phyloP scores from a whole-genome alignment of 2,888 invertebrate species.

The Steromphala cineraria region DNA sequence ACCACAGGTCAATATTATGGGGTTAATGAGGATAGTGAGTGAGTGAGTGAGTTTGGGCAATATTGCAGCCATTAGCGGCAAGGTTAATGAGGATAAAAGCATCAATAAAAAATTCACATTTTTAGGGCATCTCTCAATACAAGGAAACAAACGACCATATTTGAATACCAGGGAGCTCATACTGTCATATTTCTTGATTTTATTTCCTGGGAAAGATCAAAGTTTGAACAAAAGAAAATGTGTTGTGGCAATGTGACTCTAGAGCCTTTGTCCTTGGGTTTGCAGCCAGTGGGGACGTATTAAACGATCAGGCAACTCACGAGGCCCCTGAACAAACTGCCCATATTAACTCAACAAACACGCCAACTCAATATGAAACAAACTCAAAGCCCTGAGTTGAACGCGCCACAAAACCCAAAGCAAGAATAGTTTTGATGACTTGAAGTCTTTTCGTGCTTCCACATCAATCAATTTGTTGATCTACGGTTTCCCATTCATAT shows the following conservation, averaged over 20 bases:
- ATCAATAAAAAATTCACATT: no score
- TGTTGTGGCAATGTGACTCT: neutral
- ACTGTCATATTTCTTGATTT: neutral
- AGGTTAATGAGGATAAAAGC: no score
- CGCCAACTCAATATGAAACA: neutral
- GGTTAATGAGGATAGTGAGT: no score
- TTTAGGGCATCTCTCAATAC: no score
- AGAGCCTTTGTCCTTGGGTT: neutral
- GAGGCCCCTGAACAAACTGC: neutral
- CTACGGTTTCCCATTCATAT: neutral
- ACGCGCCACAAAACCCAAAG: neutral
- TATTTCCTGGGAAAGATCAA: neutral
- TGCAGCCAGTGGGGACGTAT: neutral
- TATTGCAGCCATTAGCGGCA: no score
- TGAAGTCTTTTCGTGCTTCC: neutral
- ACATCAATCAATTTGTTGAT: neutral
- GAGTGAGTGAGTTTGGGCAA: no score
- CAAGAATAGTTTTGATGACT: neutral
- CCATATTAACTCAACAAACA: conserved; percentile 5
- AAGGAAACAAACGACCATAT: no score
- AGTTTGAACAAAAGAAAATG: neutral
- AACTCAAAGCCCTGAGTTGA: neutral
- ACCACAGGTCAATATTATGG: no score
- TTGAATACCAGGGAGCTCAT: neutral
- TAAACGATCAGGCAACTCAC: neutral